Percentiles rank a stretch among this genome's conserved stretches.
Evolutionary conservation across 2,888 invertebrate species (phyloP).

Genomic region (Anorthoa munda): DNA sequence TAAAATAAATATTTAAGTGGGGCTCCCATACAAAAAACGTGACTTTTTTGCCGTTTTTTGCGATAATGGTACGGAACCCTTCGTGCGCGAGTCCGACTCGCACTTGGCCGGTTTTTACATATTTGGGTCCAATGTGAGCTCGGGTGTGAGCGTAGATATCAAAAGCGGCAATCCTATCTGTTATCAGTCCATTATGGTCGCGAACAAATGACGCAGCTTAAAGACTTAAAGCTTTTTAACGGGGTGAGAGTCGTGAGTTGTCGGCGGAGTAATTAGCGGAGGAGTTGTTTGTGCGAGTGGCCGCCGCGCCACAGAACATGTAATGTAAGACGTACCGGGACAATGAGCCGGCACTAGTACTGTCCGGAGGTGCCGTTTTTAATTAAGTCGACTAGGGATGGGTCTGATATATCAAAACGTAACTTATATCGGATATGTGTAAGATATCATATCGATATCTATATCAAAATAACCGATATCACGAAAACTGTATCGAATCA

Average conservation of each 20-base stretch:
- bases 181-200: slow-evolving; percentile 89
- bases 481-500: too few relatives aligned
- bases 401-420: too few relatives aligned
- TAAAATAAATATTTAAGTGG: too few relatives aligned
- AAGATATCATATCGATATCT: too few relatives aligned
- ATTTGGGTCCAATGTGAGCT: slow-evolving; percentile 56
- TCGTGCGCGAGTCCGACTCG: too few relatives aligned
- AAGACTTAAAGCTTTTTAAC: slow-evolving; percentile 90
- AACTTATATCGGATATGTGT: too few relatives aligned
- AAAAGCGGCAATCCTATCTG: slow-evolving; percentile 81
- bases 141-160: slow-evolving; percentile 70
- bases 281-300: slow-evolving; percentile 80
- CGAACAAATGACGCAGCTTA: slow-evolving; percentile 88
- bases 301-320: slow-evolving; percentile 74
- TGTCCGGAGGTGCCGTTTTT: slow-evolving; percentile 56
- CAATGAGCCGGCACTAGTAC: slow-evolving; percentile 56
- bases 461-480: too few relatives aligned
- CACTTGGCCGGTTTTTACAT: too few relatives aligned
- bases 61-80: too few relatives aligned
- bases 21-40: too few relatives aligned
- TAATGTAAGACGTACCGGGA: slow-evolving; percentile 62
- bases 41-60: too few relatives aligned
- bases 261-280: slow-evolving; percentile 86
- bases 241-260: slow-evolving; percentile 87
- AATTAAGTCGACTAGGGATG: slow-evolving; percentile 65